Percentiles rank a stretch among this genome's conserved stretches.
Evolutionary conservation across 2,113 vertebrate species (phyloP).

Genomic region (Epinephelus lanceolatus): DNA sequence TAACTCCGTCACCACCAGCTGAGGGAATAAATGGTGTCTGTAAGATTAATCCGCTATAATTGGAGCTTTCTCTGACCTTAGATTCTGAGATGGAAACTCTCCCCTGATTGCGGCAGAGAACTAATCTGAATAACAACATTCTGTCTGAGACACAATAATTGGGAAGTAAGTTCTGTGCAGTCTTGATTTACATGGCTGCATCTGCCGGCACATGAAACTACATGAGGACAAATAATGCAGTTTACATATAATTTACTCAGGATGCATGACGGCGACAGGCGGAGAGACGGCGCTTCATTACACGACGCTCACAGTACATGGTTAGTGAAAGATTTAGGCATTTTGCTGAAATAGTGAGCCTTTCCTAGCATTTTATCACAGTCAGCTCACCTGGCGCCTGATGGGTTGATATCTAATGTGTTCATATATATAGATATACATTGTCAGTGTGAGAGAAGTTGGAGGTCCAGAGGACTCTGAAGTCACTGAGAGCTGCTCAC

Average conservation of each 20-base stretch:
- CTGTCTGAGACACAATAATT: not conserved
- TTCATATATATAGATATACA: no score
- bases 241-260: not conserved
- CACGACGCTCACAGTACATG: no score
- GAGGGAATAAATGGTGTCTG: not conserved
- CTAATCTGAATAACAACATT: not conserved
- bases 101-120: not conserved
- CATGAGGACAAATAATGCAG: not conserved
- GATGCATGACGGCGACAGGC: not conserved
- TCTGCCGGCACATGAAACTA: not conserved
- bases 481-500: no score
- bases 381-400: no score
- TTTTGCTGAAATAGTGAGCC: no score
- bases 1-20: no score
- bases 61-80: not conserved
- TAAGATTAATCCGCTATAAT: not conserved
- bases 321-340: no score
- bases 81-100: not conserved
- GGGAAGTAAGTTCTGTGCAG: not conserved
- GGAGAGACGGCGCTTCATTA: no score
- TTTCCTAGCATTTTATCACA: no score
- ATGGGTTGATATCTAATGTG: no score
- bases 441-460: no score
- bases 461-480: no score
- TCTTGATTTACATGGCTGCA: not conserved